Evolutionary conservation across 2,888 invertebrate genomes (phyloP).

Genomic region (Steinernema scapterisci): DNA sequence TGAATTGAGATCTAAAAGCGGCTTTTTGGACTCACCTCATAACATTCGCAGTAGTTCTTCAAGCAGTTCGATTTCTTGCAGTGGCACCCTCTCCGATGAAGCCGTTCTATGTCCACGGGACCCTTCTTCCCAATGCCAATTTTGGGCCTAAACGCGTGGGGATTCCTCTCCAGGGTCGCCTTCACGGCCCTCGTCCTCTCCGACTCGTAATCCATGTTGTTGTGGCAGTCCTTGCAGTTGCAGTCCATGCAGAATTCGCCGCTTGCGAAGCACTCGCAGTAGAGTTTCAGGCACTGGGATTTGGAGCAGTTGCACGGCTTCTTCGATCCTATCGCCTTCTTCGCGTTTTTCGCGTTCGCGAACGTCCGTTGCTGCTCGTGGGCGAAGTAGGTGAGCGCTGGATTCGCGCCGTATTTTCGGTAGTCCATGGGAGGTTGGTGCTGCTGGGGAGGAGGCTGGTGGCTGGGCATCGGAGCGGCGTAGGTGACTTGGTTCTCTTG

Average conservation of each 20-base stretch:
- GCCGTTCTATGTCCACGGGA: slow-evolving; percentile 77
- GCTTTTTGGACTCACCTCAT: slow-evolving; percentile 76
- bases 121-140: slow-evolving; percentile 74
- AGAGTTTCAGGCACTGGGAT: slow-evolving; percentile 93
- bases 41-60: slow-evolving; percentile 99
- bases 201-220: slow-evolving; percentile 91
- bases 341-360: slow-evolving; percentile 19
- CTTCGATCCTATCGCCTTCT: slow-evolving; percentile 19
- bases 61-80: slow-evolving; percentile 96
- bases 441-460: background rate
- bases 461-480: background rate
- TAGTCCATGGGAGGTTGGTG: background rate
- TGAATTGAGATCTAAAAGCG: background rate
- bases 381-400: slow-evolving; percentile 27
- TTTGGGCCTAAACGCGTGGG: slow-evolving; percentile 94
- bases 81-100: slow-evolving; percentile 97
- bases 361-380: slow-evolving; percentile 22
- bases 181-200: slow-evolving; percentile 84
- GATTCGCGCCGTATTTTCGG: slow-evolving; percentile 26
- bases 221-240: slow-evolving; percentile 93
- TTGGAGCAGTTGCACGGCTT: slow-evolving; percentile 99
- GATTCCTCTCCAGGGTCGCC: slow-evolving; percentile 90
- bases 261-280: slow-evolving; percentile 99
- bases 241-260: slow-evolving; percentile 93
- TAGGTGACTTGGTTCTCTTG: slow-evolving; percentile 26